These are phyloP conservation scores for Catostylus mosaicus DNA, from an alignment of 30 jellyfish, hydroid and myxozoan species.

Conservation along the genomic window DNA sequence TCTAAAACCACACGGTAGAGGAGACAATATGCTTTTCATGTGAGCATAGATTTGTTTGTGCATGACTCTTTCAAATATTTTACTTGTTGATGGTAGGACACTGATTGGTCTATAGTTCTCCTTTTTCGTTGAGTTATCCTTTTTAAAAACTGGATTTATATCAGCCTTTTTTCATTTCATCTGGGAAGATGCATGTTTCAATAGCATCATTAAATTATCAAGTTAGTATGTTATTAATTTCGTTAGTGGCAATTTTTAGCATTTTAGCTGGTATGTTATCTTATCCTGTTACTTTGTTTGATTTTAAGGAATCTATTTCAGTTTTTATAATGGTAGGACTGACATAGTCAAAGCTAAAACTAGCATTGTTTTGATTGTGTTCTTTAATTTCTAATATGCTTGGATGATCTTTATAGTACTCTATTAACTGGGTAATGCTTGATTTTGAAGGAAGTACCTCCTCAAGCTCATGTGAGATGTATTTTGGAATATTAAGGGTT, in stretches of 20 bases:
- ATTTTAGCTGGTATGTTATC: constrained; percentile 44
- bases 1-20: no score
- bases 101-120: no score
- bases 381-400: constrained; percentile 42
- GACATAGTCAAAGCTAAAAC: constrained; percentile 20
- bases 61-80: no score
- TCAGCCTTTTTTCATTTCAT: constrained; percentile 13
- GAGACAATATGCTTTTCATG: no score
- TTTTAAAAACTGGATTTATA: no score
- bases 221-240: constrained; percentile 5
- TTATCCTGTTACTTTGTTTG: constrained; percentile 18
- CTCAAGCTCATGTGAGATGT: background rate
- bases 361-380: background rate
- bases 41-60: no score
- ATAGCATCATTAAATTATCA: constrained; percentile 7
- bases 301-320: background rate
- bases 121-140: no score
- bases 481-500: constrained; percentile 24
- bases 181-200: background rate
- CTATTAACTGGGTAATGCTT: constrained; percentile 9
- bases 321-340: background rate
- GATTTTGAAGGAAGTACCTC: constrained; percentile 12
- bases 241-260: constrained; percentile 11
- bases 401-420: constrained; percentile 53
- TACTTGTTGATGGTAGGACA: no score